These are phyloP conservation scores for Squalus acanthias DNA, from an alignment of 2,797 vertebrate genomes.

Conservation along the genomic window DNA sequence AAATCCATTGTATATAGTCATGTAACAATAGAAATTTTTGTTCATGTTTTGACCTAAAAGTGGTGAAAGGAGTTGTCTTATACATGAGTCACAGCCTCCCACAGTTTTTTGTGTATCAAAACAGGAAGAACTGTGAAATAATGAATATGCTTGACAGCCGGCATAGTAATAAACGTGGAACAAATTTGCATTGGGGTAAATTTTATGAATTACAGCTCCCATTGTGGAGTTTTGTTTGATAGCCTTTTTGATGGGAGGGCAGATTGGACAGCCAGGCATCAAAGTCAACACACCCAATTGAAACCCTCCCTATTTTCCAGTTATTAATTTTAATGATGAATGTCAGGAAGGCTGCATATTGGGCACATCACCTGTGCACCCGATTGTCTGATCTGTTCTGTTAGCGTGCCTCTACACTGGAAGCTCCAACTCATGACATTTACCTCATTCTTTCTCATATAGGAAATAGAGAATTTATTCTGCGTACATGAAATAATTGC, in stretches of 20 bases:
- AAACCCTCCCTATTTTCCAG: not conserved
- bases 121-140: slow-evolving; percentile 15
- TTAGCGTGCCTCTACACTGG: not conserved
- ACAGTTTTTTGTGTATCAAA: not conserved
- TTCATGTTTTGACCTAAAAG: not conserved
- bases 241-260: not conserved
- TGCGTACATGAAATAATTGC: not conserved
- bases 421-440: not conserved
- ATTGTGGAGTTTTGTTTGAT: not conserved
- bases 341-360: not conserved
- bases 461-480: not conserved
- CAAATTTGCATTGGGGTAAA: not conserved
- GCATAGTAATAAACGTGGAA: slow-evolving; percentile 2
- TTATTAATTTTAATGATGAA: slow-evolving; percentile 20
- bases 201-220: not conserved
- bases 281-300: not conserved
- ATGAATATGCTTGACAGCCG: slow-evolving; percentile 2
- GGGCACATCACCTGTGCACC: not conserved
- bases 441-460: not conserved
- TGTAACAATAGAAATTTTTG: not conserved
- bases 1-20: not conserved
- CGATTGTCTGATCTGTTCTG: not conserved
- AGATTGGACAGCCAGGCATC: not conserved
- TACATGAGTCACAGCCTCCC: not conserved
- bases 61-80: not conserved